phyloP scores from a whole-genome alignment of 30 jellyfish, hydroid and myxozoan species.

The Aurelia aurita complex sp. Pacific region DNA sequence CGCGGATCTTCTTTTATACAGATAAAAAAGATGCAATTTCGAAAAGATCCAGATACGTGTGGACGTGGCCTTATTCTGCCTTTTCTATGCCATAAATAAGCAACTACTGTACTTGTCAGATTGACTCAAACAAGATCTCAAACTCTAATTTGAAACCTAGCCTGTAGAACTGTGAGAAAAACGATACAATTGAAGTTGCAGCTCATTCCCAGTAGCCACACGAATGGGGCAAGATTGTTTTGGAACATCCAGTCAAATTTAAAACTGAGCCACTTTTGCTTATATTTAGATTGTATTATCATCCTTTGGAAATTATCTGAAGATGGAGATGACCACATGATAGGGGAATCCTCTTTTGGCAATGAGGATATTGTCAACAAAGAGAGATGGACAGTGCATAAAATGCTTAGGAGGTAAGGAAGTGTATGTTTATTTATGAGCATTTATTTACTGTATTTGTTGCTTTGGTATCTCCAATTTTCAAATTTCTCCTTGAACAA shows the following conservation, averaged over 20 bases:
- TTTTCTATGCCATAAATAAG: neutral
- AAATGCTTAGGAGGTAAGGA: constrained; percentile 75
- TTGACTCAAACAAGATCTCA: neutral
- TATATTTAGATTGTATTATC: constrained; percentile 66
- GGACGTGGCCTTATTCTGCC: too few species aligned
- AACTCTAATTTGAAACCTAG: neutral
- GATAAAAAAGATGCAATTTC: too few species aligned
- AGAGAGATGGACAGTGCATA: constrained; percentile 86
- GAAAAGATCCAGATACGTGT: too few species aligned
- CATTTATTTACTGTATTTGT: too few species aligned
- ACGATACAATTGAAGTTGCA: too few species aligned
- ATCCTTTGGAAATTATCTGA: constrained; percentile 80
- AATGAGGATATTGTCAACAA: constrained; percentile 66
- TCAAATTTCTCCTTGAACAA: too few species aligned
- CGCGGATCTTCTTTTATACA: too few species aligned
- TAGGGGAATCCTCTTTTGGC: constrained; percentile 27
- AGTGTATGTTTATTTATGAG: too few species aligned
- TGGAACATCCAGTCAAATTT: too few species aligned
- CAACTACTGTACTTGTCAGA: neutral
- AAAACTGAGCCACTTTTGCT: too few species aligned
- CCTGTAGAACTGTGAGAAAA: neutral
- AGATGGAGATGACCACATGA: constrained; percentile 60
- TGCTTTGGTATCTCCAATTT: too few species aligned
- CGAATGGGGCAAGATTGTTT: neutral
- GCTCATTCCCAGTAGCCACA: too few species aligned